Evolutionary conservation across 2,888 invertebrate genomes (phyloP).

Genomic region (Cataglyphis albicans): DNA sequence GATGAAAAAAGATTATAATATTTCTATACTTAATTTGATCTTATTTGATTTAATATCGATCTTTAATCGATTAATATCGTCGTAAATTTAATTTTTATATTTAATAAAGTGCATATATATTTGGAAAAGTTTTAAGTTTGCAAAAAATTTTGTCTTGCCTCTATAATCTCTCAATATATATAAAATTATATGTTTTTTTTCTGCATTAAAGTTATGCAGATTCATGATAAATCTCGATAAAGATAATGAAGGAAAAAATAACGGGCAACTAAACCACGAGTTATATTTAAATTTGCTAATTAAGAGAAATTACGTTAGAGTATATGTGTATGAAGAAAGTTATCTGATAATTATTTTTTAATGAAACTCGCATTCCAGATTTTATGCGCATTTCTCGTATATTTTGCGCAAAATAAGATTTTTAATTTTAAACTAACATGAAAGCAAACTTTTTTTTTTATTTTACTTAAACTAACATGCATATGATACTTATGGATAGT

Average conservation of each 20-base stretch:
- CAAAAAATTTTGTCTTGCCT: not conserved
- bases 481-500: not conserved
- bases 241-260: not conserved
- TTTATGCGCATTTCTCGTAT: conserved; percentile 4
- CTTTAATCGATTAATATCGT: not conserved
- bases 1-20: not conserved
- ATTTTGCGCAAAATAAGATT: not conserved
- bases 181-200: not conserved
- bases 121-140: not conserved
- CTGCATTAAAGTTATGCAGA: not conserved
- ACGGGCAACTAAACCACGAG: not conserved
- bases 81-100: not conserved
- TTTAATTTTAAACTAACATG: not conserved
- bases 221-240: not conserved
- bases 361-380: conserved; percentile 19
- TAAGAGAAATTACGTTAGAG: not conserved
- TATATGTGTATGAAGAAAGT: not conserved
- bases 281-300: not conserved
- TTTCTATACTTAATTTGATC: not conserved
- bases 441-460: not conserved
- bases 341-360: conserved; percentile 16
- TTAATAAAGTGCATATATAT: not conserved
- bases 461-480: too few species aligned
- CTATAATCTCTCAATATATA: too few species aligned
- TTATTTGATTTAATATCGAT: not conserved